Conservation (phyloP, 2,797 vertebrate genomes). For the Phoeniculus purpureus region DNA sequence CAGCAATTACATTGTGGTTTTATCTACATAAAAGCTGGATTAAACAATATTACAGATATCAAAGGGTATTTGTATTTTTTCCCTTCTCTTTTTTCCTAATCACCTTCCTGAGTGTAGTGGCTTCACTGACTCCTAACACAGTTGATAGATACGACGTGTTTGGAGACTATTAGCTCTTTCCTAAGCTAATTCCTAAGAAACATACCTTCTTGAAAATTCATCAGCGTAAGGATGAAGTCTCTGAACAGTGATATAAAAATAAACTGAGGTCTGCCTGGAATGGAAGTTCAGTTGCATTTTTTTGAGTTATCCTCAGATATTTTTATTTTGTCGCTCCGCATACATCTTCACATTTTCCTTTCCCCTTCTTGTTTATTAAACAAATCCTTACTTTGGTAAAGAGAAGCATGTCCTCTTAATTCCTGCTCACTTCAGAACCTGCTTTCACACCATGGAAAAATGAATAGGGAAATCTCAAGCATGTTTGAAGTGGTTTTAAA, state of each 20-base stretch:
- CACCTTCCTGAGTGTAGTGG: not conserved
- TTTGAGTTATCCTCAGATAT: not conserved
- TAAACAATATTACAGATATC: conserved; percentile 46
- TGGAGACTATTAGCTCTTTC: not conserved
- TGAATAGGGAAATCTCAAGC: conserved; percentile 20
- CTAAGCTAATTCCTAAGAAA: conserved; percentile 2
- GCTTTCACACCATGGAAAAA: conserved; percentile 50
- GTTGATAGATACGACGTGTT: conserved; percentile 17
- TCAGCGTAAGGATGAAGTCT: not conserved
- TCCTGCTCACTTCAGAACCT: conserved; percentile 46
- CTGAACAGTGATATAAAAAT: not conserved
- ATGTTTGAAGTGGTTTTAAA: conserved; percentile 71
- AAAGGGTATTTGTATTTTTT: conserved; percentile 6
- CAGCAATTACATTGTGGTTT: conserved; percentile 57
- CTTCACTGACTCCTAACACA: conserved; percentile 5
- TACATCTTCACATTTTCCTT: not conserved
- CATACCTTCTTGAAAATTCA: not conserved
- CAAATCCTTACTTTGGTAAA: not conserved
- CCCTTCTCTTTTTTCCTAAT: not conserved
- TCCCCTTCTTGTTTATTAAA: conserved; percentile 44
- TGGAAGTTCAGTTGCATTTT: conserved; percentile 17
- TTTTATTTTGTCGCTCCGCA: not conserved
- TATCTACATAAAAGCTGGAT: conserved; percentile 29
- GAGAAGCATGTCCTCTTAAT: conserved; percentile 14
- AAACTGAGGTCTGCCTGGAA: not conserved